phyloP scores from a whole-genome alignment of 2,113 vertebrate species.

The Urocitellus parryii region DNA sequence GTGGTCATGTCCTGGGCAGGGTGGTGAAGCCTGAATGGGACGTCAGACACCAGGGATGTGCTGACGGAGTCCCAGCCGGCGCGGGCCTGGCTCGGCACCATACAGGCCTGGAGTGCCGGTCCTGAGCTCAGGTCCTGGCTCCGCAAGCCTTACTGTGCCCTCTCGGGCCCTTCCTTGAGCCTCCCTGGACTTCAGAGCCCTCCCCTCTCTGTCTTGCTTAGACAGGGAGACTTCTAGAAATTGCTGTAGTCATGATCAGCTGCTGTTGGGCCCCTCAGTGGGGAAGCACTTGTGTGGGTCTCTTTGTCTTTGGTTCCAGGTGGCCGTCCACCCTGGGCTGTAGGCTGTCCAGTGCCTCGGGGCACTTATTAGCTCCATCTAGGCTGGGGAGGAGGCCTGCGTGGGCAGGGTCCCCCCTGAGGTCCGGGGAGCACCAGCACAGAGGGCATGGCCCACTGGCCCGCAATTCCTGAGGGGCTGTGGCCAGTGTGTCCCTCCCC shows the following conservation, averaged over 20 bases:
- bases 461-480: background rate
- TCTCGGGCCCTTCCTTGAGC: accelerated
- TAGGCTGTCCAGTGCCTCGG: background rate
- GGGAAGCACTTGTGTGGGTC: accelerated
- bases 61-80: background rate
- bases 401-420: accelerated
- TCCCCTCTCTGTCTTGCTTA: background rate
- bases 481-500: accelerated
- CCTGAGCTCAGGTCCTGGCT: background rate
- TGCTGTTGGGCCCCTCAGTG: background rate
- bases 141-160: accelerated
- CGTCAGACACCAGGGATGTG: accelerated
- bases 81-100: background rate
- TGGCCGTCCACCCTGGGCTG: accelerated
- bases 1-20: accelerated
- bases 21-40: accelerated
- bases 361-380: accelerated
- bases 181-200: background rate
- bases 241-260: accelerated
- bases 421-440: too few species aligned
- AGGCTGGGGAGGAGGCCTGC: background rate
- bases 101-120: accelerated
- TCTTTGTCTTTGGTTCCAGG: background rate
- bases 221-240: background rate
- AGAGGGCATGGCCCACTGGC: background rate